phyloP scores from a whole-genome alignment of 2,113 vertebrate species.

The Anarrhichthys ocellatus region DNA sequence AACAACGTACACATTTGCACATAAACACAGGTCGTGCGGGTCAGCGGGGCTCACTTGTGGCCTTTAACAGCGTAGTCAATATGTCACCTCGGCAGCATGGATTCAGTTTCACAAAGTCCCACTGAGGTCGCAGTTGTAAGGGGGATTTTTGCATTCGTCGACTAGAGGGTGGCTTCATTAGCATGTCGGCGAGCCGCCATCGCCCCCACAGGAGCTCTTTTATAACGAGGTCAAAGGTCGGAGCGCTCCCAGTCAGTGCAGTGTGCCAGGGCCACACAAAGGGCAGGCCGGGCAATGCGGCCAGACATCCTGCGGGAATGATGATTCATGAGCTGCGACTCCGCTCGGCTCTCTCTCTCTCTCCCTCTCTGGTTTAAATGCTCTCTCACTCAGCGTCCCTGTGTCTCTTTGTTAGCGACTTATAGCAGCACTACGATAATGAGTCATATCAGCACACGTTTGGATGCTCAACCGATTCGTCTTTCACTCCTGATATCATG shows the following conservation, averaged over 20 bases:
- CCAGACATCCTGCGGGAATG: constrained; percentile 39
- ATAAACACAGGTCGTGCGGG: not conserved
- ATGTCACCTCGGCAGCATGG: constrained; percentile 2
- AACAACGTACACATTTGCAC: not conserved
- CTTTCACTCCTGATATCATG: not conserved
- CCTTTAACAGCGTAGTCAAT: constrained; percentile 15
- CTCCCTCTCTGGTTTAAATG: not conserved
- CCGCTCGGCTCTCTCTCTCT: not conserved
- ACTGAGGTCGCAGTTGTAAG: constrained; percentile 28
- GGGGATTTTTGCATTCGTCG: constrained; percentile 47
- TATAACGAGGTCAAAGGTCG: constrained; percentile 67
- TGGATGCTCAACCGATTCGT: constrained; percentile 1
- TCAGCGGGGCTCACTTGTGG: constrained; percentile 5
- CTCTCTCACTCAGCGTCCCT: constrained; percentile 19
- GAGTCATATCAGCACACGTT: constrained; percentile 18
- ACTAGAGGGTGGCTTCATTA: constrained; percentile 56
- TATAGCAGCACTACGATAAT: constrained; percentile 14
- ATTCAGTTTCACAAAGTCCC: constrained; percentile 49
- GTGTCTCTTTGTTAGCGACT: constrained; percentile 18
- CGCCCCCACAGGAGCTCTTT: constrained; percentile 54
- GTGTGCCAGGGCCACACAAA: constrained; percentile 63
- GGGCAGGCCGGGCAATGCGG: constrained; percentile 44
- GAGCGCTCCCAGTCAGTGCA: constrained; percentile 29
- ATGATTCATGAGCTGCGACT: constrained; percentile 69
- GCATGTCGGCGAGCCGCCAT: constrained; percentile 47